These are phyloP conservation scores for Lasioglossum oenotherae DNA, from an alignment of 2,888 invertebrate species.

Conservation along the genomic window DNA sequence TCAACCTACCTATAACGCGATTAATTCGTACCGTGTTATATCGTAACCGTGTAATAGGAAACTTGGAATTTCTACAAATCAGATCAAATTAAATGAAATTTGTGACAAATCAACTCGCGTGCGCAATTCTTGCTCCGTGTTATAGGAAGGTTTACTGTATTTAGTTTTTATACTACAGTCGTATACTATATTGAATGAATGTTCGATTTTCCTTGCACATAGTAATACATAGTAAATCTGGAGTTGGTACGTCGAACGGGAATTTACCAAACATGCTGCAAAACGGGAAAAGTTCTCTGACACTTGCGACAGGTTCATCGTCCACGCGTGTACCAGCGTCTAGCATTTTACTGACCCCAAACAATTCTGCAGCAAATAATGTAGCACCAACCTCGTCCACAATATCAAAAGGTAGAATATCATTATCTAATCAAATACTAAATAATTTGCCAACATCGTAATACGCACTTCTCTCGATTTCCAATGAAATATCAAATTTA, in stretches of 20 bases:
- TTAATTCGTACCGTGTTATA: background rate
- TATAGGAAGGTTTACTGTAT: background rate
- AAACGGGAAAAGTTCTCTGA: conserved; percentile 71
- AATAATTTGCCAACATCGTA: conserved; percentile 56
- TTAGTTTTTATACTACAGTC: background rate
- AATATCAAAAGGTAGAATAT: conserved; percentile 80
- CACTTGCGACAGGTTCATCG: conserved; percentile 63
- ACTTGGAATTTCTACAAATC: background rate
- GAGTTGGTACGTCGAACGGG: conserved; percentile 52
- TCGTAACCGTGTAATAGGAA: background rate
- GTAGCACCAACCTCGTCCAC: conserved; percentile 68
- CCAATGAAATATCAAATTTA: conserved; percentile 26
- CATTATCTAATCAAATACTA: conserved; percentile 72
- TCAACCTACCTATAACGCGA: background rate
- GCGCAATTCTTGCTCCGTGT: background rate
- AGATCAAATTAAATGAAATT: background rate
- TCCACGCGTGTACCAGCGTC: conserved; percentile 71
- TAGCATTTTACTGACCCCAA: conserved; percentile 77
- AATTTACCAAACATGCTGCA: conserved; percentile 74
- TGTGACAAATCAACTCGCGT: background rate
- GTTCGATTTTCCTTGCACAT: conserved; percentile 6
- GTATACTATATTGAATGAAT: background rate
- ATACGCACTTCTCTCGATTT: conserved; percentile 27
- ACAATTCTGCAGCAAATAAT: conserved; percentile 66
- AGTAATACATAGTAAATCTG: conserved; percentile 55